Percentiles rank a stretch among this genome's conserved stretches.
phyloP scores from a whole-genome alignment of 2,888 invertebrate genomes.

The Eurytoma californica region DNA sequence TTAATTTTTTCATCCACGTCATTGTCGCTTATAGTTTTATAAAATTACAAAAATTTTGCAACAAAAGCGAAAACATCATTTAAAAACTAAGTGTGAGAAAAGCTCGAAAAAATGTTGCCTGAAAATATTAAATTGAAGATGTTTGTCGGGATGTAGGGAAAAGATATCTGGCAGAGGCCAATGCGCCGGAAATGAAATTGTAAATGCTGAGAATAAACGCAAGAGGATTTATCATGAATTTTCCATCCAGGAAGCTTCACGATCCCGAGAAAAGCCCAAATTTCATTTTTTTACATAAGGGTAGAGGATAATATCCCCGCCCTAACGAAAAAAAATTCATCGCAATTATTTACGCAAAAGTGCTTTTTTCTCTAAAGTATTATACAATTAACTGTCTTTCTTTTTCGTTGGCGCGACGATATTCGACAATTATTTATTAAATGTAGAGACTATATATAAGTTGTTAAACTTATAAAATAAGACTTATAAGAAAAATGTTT shows the following conservation, averaged over 20 bases:
- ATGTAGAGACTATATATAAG: too few relatives aligned
- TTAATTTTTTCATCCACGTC: not conserved
- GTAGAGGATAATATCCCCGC: conserved; percentile 18
- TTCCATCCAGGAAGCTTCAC: conserved; percentile 46
- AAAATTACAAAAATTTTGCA: too few relatives aligned
- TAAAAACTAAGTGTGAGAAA: not conserved
- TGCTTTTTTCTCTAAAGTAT: not conserved
- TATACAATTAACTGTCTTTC: not conserved
- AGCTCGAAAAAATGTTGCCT: not conserved
- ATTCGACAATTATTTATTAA: too few relatives aligned
- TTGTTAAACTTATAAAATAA: too few relatives aligned
- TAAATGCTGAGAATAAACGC: conserved; percentile 57
- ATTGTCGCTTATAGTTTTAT: not conserved
- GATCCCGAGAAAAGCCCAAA: conserved; percentile 9
- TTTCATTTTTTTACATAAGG: conserved; percentile 15
- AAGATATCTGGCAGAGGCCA: conserved; percentile 66
- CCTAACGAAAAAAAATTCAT: too few relatives aligned
- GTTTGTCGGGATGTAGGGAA: conserved; percentile 68
- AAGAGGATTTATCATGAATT: conserved; percentile 59
- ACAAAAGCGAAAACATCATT: not conserved
- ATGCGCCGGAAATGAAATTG: conserved; percentile 66
- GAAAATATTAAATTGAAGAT: conserved; percentile 60
- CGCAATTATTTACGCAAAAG: too few relatives aligned
- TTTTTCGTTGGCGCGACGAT: too few relatives aligned
- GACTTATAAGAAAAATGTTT: too few relatives aligned